phyloP scores from a whole-genome alignment of 2,888 invertebrate species.

The Cephonodes hylas region DNA sequence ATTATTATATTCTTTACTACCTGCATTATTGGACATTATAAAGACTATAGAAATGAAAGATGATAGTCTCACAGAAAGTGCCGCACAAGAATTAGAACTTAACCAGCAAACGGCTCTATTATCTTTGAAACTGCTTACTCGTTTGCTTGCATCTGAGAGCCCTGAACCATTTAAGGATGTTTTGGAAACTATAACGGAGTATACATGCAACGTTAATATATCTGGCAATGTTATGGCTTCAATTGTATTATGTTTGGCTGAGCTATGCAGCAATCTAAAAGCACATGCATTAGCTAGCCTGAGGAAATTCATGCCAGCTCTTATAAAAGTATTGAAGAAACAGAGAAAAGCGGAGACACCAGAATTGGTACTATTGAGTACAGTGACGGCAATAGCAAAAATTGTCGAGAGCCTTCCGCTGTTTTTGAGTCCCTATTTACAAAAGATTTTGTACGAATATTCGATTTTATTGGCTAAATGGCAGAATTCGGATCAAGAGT shows the following conservation, averaged over 20 bases:
- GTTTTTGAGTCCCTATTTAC: constrained; percentile 92
- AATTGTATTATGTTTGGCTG: constrained; percentile 88
- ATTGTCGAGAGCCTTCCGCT: constrained; percentile 90
- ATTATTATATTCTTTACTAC: constrained; percentile 81
- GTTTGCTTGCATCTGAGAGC: constrained; percentile 84
- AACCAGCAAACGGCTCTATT: constrained; percentile 92
- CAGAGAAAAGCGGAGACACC: constrained; percentile 82
- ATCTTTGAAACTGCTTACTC: constrained; percentile 90
- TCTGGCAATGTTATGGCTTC: constrained; percentile 86
- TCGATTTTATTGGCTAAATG: constrained; percentile 81
- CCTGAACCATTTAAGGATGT: constrained; percentile 87
- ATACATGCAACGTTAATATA: constrained; percentile 75
- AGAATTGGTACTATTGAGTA: constrained; percentile 84
- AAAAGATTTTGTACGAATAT: constrained; percentile 85
- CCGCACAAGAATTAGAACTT: constrained; percentile 82
- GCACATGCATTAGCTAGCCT: constrained; percentile 88
- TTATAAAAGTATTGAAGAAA: constrained; percentile 83
- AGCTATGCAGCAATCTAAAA: constrained; percentile 87
- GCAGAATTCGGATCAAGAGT: constrained; percentile 69
- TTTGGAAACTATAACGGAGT: constrained; percentile 84
- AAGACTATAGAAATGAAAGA: constrained; percentile 71
- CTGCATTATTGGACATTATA: constrained; percentile 82
- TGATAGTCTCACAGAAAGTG: constrained; percentile 45
- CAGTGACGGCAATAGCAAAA: constrained; percentile 89
- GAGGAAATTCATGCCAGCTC: constrained; percentile 89